Evolutionary conservation across 2,113 vertebrate genomes (phyloP).

Genomic region (Cyprinodon brontotheroides): DNA sequence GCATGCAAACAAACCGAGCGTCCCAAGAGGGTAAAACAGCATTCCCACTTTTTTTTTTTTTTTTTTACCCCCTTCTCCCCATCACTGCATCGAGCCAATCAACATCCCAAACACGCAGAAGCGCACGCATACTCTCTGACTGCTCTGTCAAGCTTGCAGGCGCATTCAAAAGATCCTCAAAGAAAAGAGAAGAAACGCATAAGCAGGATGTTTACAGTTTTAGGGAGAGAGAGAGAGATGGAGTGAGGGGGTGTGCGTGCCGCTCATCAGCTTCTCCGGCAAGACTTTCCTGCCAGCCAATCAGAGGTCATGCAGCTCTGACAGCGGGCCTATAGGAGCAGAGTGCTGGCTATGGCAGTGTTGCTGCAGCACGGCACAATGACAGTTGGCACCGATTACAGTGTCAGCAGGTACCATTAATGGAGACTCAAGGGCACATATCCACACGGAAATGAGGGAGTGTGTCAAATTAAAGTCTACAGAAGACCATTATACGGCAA

Average conservation of each 20-base stretch:
- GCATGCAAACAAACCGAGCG: slow-evolving; percentile 26
- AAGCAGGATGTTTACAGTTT: slow-evolving; percentile 73
- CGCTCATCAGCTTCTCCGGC: slow-evolving; percentile 79
- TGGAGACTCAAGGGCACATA: slow-evolving; percentile 43
- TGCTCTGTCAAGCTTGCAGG: slow-evolving; percentile 27
- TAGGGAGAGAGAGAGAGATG: slow-evolving; percentile 18
- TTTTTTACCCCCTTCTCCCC: slow-evolving; percentile 34
- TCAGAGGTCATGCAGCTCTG: slow-evolving; percentile 71
- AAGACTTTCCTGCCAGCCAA: slow-evolving; percentile 79
- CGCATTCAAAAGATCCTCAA: slow-evolving; percentile 43
- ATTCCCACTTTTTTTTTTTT: slow-evolving; percentile 34
- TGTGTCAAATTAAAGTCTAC: not conserved
- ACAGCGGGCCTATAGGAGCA: slow-evolving; percentile 81
- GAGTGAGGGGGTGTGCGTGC: slow-evolving; percentile 37
- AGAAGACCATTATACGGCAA: too few relatives aligned
- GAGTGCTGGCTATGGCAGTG: slow-evolving; percentile 67
- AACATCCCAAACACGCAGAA: slow-evolving; percentile 3
- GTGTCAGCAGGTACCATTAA: slow-evolving; percentile 27
- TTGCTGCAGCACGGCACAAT: slow-evolving; percentile 70
- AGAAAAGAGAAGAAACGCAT: slow-evolving; percentile 40
- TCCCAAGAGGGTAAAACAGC: slow-evolving; percentile 47
- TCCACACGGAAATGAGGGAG: slow-evolving; percentile 1
- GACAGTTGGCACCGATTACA: slow-evolving; percentile 53
- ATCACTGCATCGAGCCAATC: slow-evolving; percentile 21
- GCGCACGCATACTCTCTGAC: not conserved